These are phyloP conservation scores for Tuta absoluta DNA, from an alignment of 2,888 invertebrate species.

Conservation along the genomic window DNA sequence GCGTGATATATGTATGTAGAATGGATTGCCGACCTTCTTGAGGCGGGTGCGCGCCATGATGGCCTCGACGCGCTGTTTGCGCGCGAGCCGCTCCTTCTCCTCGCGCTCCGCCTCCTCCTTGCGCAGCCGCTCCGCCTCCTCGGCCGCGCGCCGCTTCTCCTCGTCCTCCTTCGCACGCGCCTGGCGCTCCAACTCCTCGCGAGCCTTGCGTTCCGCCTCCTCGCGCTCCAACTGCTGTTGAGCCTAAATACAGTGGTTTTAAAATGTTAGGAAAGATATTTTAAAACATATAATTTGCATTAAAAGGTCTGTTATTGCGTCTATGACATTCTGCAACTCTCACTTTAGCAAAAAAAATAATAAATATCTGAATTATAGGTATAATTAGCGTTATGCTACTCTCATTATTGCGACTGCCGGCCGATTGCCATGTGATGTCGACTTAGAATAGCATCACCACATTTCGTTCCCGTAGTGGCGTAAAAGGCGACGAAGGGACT, in stretches of 20 bases:
- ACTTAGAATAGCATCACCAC: too few species aligned
- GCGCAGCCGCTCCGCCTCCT: conserved; percentile 92
- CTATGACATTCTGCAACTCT: too few species aligned
- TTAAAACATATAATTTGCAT: too few species aligned
- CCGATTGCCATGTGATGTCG: too few species aligned
- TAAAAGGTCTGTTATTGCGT: too few species aligned
- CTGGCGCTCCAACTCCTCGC: conserved; percentile 87
- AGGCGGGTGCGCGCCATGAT: conserved; percentile 94
- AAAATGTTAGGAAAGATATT: too few species aligned
- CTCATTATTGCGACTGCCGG: too few species aligned
- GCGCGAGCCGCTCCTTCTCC: conserved; percentile 92
- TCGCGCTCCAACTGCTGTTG: conserved; percentile 82
- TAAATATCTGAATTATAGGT: too few species aligned
- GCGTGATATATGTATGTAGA: neutral
- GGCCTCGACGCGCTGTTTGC: conserved; percentile 94
- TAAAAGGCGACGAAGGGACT: too few species aligned
- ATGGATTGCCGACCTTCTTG: conserved; percentile 63
- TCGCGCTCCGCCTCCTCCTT: conserved; percentile 93
- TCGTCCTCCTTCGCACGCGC: conserved; percentile 85
- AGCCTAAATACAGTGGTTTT: conserved; percentile 54
- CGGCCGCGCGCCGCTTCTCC: conserved; percentile 89
- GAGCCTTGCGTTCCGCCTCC: conserved; percentile 85
- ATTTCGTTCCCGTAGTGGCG: too few species aligned
- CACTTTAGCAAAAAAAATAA: too few species aligned
- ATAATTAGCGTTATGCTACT: too few species aligned